Percentiles rank a stretch among this genome's conserved stretches.
Evolutionary conservation across 2,888 invertebrate genomes (phyloP).

Genomic region (Sinotaia quadrata): DNA sequence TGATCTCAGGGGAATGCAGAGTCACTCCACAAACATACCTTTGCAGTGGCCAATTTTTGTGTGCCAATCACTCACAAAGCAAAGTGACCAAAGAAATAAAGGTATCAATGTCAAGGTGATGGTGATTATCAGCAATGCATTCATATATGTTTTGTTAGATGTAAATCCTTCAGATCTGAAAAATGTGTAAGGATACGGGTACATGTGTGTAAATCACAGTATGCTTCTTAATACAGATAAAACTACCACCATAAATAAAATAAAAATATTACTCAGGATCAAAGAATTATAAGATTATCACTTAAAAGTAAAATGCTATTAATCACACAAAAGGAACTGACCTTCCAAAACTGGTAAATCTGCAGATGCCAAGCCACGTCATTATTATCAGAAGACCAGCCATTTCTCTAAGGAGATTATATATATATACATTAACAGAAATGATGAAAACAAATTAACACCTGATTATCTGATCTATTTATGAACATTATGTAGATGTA

Average conservation of each 20-base stretch:
- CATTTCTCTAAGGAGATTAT: slow-evolving; percentile 57
- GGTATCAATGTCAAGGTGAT: slow-evolving; percentile 58
- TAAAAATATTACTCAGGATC: too few species aligned
- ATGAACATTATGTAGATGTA: too few species aligned
- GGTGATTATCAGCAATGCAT: slow-evolving; percentile 54
- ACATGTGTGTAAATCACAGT: too few species aligned
- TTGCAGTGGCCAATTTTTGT: slow-evolving; percentile 60
- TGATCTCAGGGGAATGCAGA: too few species aligned
- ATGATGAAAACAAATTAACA: neutral
- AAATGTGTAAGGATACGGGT: too few species aligned
- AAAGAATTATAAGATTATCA: too few species aligned
- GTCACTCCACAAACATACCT: slow-evolving; percentile 58
- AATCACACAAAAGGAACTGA: slow-evolving; percentile 39
- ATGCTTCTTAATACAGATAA: too few species aligned
- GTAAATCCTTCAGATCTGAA: slow-evolving; percentile 45
- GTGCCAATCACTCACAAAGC: slow-evolving; percentile 62
- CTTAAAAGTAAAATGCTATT: too few species aligned
- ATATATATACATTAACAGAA: neutral
- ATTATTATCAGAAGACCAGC: slow-evolving; percentile 60
- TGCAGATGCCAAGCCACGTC: slow-evolving; percentile 54
- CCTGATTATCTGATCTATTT: neutral
- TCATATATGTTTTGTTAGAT: slow-evolving; percentile 48
- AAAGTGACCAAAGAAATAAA: slow-evolving; percentile 59
- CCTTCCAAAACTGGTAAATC: slow-evolving; percentile 60
- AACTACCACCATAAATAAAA: too few species aligned